A percentile compares a stretch with the other conserved stretches of the same genome.
Conservation (phyloP, 2,113 vertebrate species). For the Pluvianellus socialis region DNA sequence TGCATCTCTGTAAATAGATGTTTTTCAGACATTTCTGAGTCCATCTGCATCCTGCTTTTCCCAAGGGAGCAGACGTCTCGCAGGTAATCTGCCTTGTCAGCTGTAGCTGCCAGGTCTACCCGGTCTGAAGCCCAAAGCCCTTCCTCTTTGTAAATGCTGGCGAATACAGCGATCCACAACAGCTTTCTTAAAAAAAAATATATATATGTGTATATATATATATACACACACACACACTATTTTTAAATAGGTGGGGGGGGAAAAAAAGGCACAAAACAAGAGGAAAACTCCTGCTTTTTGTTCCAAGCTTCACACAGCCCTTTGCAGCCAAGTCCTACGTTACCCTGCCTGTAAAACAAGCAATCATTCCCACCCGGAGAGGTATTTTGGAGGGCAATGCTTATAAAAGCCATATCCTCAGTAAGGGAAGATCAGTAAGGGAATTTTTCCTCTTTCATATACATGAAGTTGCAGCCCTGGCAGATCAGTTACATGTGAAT, state of each 20-base stretch:
- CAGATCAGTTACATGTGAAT: background rate
- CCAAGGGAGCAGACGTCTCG: background rate
- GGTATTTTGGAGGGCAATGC: background rate
- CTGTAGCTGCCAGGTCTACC: background rate
- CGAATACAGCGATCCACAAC: background rate
- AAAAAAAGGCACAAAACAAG: background rate
- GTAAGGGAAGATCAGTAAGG: background rate
- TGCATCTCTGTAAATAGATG: background rate
- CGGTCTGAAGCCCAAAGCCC: background rate
- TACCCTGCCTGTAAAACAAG: too few species aligned
- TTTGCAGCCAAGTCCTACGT: accelerated
- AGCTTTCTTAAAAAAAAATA: background rate
- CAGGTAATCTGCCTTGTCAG: accelerated
- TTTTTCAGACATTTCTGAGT: background rate
- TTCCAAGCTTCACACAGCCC: background rate
- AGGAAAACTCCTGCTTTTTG: background rate
- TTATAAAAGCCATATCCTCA: background rate
- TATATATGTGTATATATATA: too few species aligned
- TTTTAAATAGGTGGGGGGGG: background rate
- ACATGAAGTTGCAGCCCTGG: background rate
- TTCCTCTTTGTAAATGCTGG: background rate
- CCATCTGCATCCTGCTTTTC: background rate
- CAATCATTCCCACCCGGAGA: too few species aligned
- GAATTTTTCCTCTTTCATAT: background rate
- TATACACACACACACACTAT: too few species aligned